Conservation (phyloP, 2,888 invertebrate genomes). For the Amphimallon solstitiale region DNA sequence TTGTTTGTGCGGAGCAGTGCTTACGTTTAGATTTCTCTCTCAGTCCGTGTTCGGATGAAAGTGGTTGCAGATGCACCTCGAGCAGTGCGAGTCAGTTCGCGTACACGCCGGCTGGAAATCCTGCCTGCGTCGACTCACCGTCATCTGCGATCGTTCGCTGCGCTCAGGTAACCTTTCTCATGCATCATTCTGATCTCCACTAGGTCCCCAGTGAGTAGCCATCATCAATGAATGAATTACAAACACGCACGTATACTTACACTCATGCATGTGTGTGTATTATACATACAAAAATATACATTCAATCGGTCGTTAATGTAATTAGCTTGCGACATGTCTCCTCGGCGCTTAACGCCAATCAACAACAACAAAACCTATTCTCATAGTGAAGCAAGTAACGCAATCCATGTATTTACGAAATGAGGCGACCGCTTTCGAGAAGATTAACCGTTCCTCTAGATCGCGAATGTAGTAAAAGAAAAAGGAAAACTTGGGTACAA, state of each 20-base stretch:
- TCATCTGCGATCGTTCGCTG: slow-evolving; percentile 43
- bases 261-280: neutral
- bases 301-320: too few species aligned
- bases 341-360: too few species aligned
- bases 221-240: slow-evolving; percentile 31
- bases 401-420: too few species aligned
- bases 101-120: slow-evolving; percentile 49
- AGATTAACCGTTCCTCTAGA: too few species aligned
- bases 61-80: slow-evolving; percentile 52
- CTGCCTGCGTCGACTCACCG: slow-evolving; percentile 44
- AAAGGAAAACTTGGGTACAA: too few species aligned
- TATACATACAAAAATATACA: neutral
- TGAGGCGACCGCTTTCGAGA: too few species aligned
- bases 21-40: slow-evolving; percentile 32
- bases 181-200: slow-evolving; percentile 42
- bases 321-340: too few species aligned
- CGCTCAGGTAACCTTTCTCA: slow-evolving; percentile 45
- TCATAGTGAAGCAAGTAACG: too few species aligned
- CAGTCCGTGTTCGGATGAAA: slow-evolving; percentile 50
- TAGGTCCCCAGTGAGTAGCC: slow-evolving; percentile 37
- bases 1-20: slow-evolving; percentile 14
- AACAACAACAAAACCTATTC: too few species aligned
- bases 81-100: slow-evolving; percentile 51
- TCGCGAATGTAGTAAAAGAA: too few species aligned
- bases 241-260: slow-evolving; percentile 9